Percentiles rank a stretch among this genome's conserved stretches.
Conservation (phyloP, 2,113 vertebrate genomes). For the Istiophorus platypterus region DNA sequence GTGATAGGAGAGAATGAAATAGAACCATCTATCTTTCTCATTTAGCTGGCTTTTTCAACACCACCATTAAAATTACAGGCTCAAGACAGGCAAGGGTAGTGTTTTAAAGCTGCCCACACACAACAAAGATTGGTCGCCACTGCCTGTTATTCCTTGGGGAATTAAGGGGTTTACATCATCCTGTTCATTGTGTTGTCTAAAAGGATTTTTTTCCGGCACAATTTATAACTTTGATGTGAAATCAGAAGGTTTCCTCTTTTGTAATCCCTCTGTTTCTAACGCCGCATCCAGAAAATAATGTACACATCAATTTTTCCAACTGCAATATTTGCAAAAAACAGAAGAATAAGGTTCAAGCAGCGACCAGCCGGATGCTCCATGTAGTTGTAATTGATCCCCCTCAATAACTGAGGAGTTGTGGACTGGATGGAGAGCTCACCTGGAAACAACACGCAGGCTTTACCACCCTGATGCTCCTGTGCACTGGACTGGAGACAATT, state of each 20-base stretch:
- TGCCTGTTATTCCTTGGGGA: slow-evolving; percentile 57
- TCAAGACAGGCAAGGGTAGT: slow-evolving; percentile 37
- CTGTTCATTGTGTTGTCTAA: slow-evolving; percentile 63
- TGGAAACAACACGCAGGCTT: slow-evolving; percentile 73
- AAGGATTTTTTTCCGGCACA: slow-evolving; percentile 51
- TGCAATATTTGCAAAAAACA: background rate
- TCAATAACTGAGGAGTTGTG: slow-evolving; percentile 54
- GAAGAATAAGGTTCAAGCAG: slow-evolving; percentile 17
- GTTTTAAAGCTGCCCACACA: slow-evolving; percentile 77
- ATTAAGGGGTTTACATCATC: slow-evolving; percentile 67
- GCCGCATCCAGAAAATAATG: slow-evolving; percentile 3
- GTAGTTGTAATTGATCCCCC: slow-evolving; percentile 56
- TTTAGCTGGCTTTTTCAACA: slow-evolving; percentile 61
- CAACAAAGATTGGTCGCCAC: slow-evolving; percentile 51
- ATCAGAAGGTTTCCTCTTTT: slow-evolving; percentile 25
- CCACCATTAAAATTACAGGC: slow-evolving; percentile 68
- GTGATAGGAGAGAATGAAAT: slow-evolving; percentile 50
- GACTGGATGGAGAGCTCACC: slow-evolving; percentile 69
- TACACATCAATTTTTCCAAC: background rate
- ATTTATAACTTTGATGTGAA: slow-evolving; percentile 52
- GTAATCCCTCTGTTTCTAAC: background rate
- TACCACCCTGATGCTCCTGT: slow-evolving; percentile 67
- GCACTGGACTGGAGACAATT: slow-evolving; percentile 73
- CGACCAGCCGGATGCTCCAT: slow-evolving; percentile 1
- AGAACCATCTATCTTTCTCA: slow-evolving; percentile 57